These are phyloP conservation scores for Oncorhynchus mykiss DNA, from an alignment of 2,113 vertebrate species.

Conservation along the genomic window DNA sequence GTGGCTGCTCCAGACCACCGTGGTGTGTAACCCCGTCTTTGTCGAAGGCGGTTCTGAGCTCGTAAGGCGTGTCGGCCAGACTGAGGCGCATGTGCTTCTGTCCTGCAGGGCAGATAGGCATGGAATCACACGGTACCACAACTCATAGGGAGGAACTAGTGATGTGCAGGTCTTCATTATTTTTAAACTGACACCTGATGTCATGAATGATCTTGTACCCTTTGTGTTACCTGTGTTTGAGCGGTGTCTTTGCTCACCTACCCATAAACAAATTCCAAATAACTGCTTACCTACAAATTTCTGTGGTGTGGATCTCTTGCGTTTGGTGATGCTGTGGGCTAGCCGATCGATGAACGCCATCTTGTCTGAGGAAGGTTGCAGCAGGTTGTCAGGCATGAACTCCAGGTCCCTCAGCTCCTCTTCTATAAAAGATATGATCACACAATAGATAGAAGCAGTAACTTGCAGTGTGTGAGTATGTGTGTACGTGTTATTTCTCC, in stretches of 20 bases:
- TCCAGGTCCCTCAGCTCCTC: conserved; percentile 92
- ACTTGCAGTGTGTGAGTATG: background rate
- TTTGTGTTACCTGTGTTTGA: background rate
- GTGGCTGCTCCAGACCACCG: conserved; percentile 57
- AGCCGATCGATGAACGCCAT: conserved; percentile 92
- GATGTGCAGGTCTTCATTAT: background rate
- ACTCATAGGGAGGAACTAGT: background rate
- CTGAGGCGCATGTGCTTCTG: conserved; percentile 93
- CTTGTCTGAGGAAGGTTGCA: conserved; percentile 87
- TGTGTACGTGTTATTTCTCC: background rate
- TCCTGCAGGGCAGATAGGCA: conserved; percentile 67
- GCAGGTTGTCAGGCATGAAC: conserved; percentile 86
- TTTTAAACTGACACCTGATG: background rate
- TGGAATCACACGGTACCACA: conserved; percentile 1
- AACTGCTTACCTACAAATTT: conserved; percentile 92
- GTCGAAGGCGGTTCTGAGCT: conserved; percentile 82
- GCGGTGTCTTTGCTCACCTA: conserved; percentile 22
- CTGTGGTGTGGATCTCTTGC: conserved; percentile 94
- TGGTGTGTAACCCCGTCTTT: conserved; percentile 85
- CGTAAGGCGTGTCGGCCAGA: conserved; percentile 86
- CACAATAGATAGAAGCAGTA: background rate
- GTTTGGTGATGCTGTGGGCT: conserved; percentile 92
- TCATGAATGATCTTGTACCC: background rate
- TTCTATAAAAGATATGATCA: conserved; percentile 73
- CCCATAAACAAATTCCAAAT: conserved; percentile 37